Percentiles rank a stretch among this genome's conserved stretches.
Conservation (phyloP, 2,113 vertebrate species). For the Sus scrofa region DNA sequence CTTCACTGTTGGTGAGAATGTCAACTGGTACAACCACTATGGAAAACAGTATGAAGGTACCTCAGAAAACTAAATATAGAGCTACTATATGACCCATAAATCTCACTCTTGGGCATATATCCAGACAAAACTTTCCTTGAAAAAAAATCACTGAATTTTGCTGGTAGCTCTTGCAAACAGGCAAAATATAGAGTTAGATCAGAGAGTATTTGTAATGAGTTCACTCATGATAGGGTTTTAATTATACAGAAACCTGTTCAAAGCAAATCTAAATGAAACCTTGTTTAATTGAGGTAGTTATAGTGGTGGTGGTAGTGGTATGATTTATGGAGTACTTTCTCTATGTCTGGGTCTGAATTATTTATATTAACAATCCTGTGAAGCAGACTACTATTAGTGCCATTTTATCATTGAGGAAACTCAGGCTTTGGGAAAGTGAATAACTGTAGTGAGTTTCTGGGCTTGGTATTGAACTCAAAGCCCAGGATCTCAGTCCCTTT, state of each 20-base stretch:
- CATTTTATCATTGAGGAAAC: slow-evolving; percentile 11
- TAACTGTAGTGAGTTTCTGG: background rate
- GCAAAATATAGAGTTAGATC: background rate
- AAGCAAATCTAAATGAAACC: background rate
- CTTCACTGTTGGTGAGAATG: too few relatives aligned
- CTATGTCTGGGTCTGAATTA: background rate
- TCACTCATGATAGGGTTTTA: background rate
- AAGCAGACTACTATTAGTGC: background rate
- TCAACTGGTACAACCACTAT: too few relatives aligned
- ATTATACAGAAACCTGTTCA: slow-evolving; percentile 6
- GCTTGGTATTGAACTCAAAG: background rate
- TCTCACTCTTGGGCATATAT: too few relatives aligned
- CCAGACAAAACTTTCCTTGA: too few relatives aligned
- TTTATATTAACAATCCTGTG: background rate
- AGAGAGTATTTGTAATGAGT: background rate
- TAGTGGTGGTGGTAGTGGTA: background rate
- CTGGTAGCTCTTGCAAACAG: background rate
- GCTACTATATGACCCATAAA: too few relatives aligned
- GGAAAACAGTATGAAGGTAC: too few relatives aligned
- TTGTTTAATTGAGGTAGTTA: background rate
- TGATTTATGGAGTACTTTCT: background rate
- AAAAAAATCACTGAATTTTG: background rate
- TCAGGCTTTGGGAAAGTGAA: background rate
- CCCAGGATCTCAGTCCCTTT: background rate
- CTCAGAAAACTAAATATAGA: too few relatives aligned